Base-by-base conservation (phyloP, 2,888 invertebrate species). In the Sisyra terminalis region DNA sequence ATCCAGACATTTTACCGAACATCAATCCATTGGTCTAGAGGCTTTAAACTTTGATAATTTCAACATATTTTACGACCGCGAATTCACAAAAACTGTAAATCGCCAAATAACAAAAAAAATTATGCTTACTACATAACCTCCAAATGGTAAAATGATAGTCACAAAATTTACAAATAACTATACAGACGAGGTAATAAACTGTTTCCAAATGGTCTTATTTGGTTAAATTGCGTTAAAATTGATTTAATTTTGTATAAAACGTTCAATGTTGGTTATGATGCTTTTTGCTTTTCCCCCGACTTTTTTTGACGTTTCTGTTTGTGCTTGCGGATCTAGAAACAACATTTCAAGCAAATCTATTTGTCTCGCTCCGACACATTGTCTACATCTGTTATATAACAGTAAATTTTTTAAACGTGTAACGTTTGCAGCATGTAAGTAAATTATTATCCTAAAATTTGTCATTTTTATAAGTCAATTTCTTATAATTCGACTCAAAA, bases 211-310 rank as follows among this genome's bases (percentile, higher is more conserved):
- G 39, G 16, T 29, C 30, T 39, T 39, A 39, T 13, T 39, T n/a
- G 7, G 30, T 39, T 34, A 14, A 9, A 39, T 13, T 39, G 11
- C 5, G 30, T 29, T 34, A 14, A 9, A 18, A 17, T 35, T 32
- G 16, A 35, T n/a, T 42, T 11, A 42, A 42, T 35, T n/a, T 42
- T 42, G 15, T 16, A 29, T n/a, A 37, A 30, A 15, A 37, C 15
- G 13, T 34, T 29, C 24, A 9, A 31, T 43, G 38, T 43, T 43
- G 43, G 43, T 43, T 43, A 43, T 37, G 43, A 43, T 37, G 43
- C 31, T 38, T 29, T 29, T 35, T 24, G 29, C 35, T 35, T 42
- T 13, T 17, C 39, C 11, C 39, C 5, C 29, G 30, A 14, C 11
- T 24, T 24, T 24, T 39, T 37, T 30, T 39, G 39, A 39, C 39